Evolutionary conservation across 2,797 vertebrate species (phyloP).

Genomic region (Sebastes matsubarae): DNA sequence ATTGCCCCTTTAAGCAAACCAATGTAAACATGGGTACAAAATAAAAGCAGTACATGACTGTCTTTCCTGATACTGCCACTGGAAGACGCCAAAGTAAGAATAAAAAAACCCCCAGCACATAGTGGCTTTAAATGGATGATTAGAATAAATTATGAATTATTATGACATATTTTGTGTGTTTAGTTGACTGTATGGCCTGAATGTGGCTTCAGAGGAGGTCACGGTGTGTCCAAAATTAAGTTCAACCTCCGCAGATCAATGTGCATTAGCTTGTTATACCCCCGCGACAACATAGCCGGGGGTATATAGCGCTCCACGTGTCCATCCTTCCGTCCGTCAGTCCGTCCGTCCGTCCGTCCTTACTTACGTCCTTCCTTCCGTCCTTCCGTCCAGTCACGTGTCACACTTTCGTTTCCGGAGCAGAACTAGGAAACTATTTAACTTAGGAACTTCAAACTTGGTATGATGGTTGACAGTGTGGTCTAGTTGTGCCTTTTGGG

Average conservation of each 20-base stretch:
- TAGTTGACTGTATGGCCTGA: neutral
- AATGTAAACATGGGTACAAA: neutral
- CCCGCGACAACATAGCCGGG: too few species aligned
- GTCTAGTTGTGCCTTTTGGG: too few species aligned
- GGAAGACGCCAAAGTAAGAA: constrained; percentile 12
- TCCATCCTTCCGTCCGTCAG: too few species aligned
- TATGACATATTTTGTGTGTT: neutral
- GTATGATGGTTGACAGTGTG: too few species aligned
- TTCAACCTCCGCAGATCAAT: neutral
- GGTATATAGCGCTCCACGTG: too few species aligned
- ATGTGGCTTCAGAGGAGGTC: neutral
- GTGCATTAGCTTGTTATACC: neutral
- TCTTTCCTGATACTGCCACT: neutral
- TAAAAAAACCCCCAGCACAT: neutral
- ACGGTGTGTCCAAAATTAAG: neutral
- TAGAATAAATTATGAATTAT: neutral
- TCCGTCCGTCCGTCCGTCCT: too few species aligned
- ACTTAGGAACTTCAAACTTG: too few species aligned
- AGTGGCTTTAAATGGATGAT: neutral
- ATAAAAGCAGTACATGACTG: neutral
- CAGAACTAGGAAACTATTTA: too few species aligned
- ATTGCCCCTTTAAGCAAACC: neutral
- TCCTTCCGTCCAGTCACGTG: too few species aligned
- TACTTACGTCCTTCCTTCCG: fast-evolving
- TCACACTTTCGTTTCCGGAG: too few species aligned